Base-by-base conservation (phyloP, 2,888 invertebrate species). In the Thereva nobilitata region DNA sequence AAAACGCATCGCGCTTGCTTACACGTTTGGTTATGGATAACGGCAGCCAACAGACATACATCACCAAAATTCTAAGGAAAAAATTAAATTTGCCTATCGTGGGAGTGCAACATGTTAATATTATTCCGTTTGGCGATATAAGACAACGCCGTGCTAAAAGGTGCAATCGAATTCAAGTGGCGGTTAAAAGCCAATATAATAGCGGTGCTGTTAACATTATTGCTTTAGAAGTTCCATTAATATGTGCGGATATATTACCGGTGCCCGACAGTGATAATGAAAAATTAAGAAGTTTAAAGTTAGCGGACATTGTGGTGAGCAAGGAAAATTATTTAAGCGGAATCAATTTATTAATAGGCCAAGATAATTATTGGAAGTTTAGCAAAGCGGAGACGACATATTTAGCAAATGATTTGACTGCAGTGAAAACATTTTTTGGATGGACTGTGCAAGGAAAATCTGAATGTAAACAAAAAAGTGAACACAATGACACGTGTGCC, bases 331-430 rank as follows among this genome's bases (percentile, higher is more conserved):
- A 37, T 6, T 37, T 37, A n/a, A 35, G 10, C 37, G 54, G 54
- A n/a, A 54, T 54, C 37, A 38, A 38, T 34, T 3, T 54, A 9
- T 10, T 54, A 37, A n/a, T 55, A 3, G 42, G 55, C 9, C 41
- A 40, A 3, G 55, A 55, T 41, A 41, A 41, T 42, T 55, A 55
- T 42, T 55, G 55, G 55, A 12, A 9, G 9, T 40, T 55, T 12
- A 41, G 40, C 9, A 55, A 40, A 3, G 55, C n/a, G n/a, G n/a
- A n/a, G n/a, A n/a, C n/a, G n/a, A n/a, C n/a, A n/a, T n/a, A n/a
- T n/a, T n/a, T n/a, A 9, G 9, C 55, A 6, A 41, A 55, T 8
- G 4, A 23, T 6, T 41, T 55, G 6, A 41, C 55, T 5, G 8
- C 12, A 6, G 41, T 55, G 3, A 55, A 55, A 35, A 55, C 55